Base-by-base conservation (phyloP, 92 coral and sea anemone species). In the Galaxea fascicularis region DNA sequence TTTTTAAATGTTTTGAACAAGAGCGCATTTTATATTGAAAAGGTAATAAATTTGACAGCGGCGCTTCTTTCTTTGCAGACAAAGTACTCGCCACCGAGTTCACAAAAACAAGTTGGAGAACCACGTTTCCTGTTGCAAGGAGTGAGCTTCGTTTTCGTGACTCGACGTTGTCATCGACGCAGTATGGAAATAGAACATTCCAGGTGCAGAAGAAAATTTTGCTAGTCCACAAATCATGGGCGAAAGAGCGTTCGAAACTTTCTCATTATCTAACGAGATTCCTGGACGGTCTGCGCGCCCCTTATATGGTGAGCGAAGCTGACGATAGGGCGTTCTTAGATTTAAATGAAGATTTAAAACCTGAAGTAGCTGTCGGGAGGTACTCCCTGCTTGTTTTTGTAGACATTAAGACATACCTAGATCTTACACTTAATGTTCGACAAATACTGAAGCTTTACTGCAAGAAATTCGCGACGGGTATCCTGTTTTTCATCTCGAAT, bases 301-400 rank as follows among this genome's bases (percentile, higher is more conserved):
- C 91, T 13, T 96, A 96, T 77, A 82, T 93, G 41, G 74, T 91
- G 0, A 94, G 94, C 45, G 90, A 93, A 84, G 90, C 85, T 0
- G 98, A 93, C 68, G 99, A 96, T 22, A 88, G 78, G 46, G 80
- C 91, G 10, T 93, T 94, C 28, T 80, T 88, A 20, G 94, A 93
- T 57, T 51, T 96, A 8, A 95, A 89, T 74, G 87, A 86, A 78
- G 87, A 86, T 47, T 77, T 93, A 8, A 72, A 79, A 49, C 84
- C 89, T 41, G 85, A 92, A 20, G 87, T 81, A 3, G n/a, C 78
- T 0, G 84, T 76, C 10, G 99, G 95, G 9, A 87, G 84, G 64
- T 96, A 94, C 74, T 92, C 99, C 1, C 80, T 94, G 26, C 73
- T 96, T 10, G 82, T 95, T 29, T 96, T 96, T 35, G 89, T 95